These are phyloP conservation scores for Antheraea mylitta DNA, from an alignment of 1,140 invertebrate species.

Conservation along the genomic window DNA sequence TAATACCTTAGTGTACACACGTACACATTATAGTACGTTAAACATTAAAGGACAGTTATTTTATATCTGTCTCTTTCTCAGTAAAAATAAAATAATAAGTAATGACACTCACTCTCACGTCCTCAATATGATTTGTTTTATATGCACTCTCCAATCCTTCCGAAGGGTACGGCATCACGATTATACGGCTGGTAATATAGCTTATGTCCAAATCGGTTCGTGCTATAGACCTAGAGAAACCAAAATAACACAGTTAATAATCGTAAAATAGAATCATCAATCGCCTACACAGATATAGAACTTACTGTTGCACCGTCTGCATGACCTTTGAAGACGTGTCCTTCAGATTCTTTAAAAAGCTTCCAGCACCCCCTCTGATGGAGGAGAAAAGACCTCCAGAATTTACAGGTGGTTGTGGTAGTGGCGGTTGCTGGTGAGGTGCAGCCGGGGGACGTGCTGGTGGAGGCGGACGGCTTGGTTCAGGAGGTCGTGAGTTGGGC, in stretches of 20 bases:
- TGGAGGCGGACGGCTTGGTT: slow-evolving; percentile 53
- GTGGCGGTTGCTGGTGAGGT: slow-evolving; percentile 48
- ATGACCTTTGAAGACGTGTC: slow-evolving; percentile 98
- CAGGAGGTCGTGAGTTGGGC: slow-evolving; percentile 46
- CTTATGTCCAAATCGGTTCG: slow-evolving; percentile 93
- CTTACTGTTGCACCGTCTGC: slow-evolving; percentile 96
- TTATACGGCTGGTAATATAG: slow-evolving; percentile 92
- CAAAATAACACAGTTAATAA: slow-evolving; percentile 40
- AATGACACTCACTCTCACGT: slow-evolving; percentile 83
- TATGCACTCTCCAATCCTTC: slow-evolving; percentile 96
- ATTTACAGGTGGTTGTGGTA: slow-evolving; percentile 50
- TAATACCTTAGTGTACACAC: no score
- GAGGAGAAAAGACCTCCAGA: slow-evolving; percentile 88
- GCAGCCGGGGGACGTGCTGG: slow-evolving; percentile 52
- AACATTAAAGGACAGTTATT: no score
- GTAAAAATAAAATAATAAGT: not conserved
- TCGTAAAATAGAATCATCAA: not conserved
- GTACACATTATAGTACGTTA: no score
- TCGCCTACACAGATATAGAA: slow-evolving; percentile 31
- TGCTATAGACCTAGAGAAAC: slow-evolving; percentile 86
- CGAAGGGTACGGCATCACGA: slow-evolving; percentile 96
- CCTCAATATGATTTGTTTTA: slow-evolving; percentile 95
- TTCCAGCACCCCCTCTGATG: slow-evolving; percentile 90
- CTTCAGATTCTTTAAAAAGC: slow-evolving; percentile 95
- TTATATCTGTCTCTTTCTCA: not conserved